Conservation (phyloP, 2,888 invertebrate species). For the Tipula vernalis region DNA sequence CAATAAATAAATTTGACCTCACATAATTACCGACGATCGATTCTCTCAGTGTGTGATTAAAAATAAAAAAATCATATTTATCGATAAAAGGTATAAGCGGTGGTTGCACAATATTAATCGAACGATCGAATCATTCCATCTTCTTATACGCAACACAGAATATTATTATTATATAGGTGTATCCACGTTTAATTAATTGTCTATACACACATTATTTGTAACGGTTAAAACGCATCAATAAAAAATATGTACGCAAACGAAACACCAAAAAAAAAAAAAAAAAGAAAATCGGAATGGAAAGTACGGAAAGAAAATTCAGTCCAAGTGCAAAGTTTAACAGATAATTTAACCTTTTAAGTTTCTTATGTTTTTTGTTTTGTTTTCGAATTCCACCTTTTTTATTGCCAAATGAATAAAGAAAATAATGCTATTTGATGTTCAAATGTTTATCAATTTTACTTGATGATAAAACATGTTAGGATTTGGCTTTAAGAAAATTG, state of each 20-base stretch:
- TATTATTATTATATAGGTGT: background rate
- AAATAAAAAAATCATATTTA: background rate
- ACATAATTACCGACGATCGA: background rate
- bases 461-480: too few relatives aligned
- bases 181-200: background rate
- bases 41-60: background rate
- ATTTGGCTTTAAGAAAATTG: too few relatives aligned
- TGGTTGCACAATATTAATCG: background rate
- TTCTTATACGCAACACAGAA: background rate
- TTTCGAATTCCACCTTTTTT: background rate
- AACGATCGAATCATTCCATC: background rate
- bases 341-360: background rate
- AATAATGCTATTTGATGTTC: background rate
- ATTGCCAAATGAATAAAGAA: background rate
- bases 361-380: background rate
- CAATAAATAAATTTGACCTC: slow-evolving; percentile 4
- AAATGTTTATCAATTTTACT: background rate
- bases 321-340: background rate
- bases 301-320: background rate
- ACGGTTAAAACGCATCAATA: background rate
- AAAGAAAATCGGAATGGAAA: background rate
- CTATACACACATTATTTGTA: background rate
- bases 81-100: background rate
- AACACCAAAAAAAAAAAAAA: background rate
- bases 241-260: background rate